These are phyloP conservation scores for Pardalotus punctatus DNA, from an alignment of 2,113 vertebrate species.

Conservation along the genomic window DNA sequence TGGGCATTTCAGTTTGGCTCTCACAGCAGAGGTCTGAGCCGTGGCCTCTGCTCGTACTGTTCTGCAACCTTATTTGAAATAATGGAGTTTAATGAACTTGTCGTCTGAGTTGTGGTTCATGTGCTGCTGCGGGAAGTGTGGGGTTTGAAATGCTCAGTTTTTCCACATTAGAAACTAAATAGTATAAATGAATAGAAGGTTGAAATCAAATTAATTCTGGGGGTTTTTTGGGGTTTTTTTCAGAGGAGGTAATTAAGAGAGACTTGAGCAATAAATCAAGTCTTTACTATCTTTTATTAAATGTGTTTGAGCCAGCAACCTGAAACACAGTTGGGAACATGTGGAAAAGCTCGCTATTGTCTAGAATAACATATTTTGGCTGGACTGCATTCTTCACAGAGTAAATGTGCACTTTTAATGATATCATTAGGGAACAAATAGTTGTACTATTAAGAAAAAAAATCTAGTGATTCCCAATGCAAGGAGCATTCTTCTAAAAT, in stretches of 20 bases:
- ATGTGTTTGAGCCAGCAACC: not conserved
- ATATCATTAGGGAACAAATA: not conserved
- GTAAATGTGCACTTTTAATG: not conserved
- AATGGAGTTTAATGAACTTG: not conserved
- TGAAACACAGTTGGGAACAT: not conserved
- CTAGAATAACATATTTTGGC: not conserved
- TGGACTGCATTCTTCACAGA: not conserved
- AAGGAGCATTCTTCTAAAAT: not conserved
- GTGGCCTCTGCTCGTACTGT: not conserved
- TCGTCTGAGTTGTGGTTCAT: fast-evolving
- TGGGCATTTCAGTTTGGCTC: not conserved
- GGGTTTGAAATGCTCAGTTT: not conserved
- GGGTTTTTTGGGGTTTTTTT: not conserved
- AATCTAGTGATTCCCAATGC: not conserved
- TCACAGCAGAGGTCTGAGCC: not conserved
- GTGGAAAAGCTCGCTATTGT: not conserved
- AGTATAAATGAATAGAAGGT: not conserved
- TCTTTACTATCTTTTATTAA: not conserved
- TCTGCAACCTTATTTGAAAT: not conserved
- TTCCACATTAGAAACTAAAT: not conserved
- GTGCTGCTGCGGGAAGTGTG: not conserved
- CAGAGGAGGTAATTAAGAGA: not conserved
- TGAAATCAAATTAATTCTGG: not conserved
- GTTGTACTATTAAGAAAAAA: not conserved
- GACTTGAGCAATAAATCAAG: not conserved